A percentile compares a stretch with the other conserved stretches of the same genome.
Evolutionary conservation across 1,140 invertebrate species (phyloP).

Genomic region (Ceratina calcarata): DNA sequence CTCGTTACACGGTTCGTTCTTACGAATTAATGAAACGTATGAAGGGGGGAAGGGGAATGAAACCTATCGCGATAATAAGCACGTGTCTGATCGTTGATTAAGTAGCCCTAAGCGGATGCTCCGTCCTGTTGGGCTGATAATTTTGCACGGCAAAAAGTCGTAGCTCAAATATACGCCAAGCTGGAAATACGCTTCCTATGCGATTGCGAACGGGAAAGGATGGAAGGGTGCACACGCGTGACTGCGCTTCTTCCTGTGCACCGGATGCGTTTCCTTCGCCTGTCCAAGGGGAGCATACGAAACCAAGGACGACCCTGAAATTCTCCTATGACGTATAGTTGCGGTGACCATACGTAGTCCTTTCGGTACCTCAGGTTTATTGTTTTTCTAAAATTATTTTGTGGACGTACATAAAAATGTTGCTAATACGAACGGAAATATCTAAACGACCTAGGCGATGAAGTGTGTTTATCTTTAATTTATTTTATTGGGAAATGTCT

Average conservation of each 20-base stretch:
- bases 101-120: conserved; percentile 5
- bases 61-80: conserved; percentile 25
- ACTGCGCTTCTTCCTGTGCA: conserved; percentile 23
- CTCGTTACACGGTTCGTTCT: conserved; percentile 1
- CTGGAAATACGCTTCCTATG: not conserved
- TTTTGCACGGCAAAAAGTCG: conserved; percentile 24
- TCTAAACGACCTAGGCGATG: too few relatives aligned
- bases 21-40: conserved; percentile 8
- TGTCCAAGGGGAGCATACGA: conserved; percentile 13
- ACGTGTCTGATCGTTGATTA: conserved; percentile 32
- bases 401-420: too few relatives aligned
- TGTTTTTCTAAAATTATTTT: too few relatives aligned
- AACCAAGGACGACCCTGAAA: conserved; percentile 25
- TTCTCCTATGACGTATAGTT: too few relatives aligned
- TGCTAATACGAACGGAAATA: too few relatives aligned
- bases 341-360: too few relatives aligned
- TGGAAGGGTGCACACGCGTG: conserved; percentile 38
- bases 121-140: conserved; percentile 2
- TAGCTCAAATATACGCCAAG: not conserved
- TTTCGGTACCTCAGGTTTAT: too few relatives aligned
- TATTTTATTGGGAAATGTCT: too few relatives aligned
- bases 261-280: conserved; percentile 51
- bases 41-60: not conserved
- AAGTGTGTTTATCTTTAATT: too few relatives aligned
- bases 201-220: not conserved